Base-by-base conservation (phyloP, 2,113 vertebrate species). In the Plecotus auritus region DNA sequence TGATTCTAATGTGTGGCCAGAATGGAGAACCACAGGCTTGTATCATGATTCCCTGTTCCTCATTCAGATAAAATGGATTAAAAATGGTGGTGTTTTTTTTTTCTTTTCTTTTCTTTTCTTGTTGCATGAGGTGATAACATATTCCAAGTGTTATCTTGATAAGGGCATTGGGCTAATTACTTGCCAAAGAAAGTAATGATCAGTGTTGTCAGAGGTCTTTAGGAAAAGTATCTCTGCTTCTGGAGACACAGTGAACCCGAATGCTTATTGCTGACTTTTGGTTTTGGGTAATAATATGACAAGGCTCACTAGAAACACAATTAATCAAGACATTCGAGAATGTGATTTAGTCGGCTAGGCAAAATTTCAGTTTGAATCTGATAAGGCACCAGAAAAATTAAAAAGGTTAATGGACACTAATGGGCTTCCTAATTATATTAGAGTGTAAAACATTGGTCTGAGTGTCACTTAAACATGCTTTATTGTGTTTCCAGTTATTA, bases 271-370 rank as follows among this genome's bases (percentile, higher is more conserved):
- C 91, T 94, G 91, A 95, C 93, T 85, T 90, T 77, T 26, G 90
- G 94, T 74, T 97, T 95, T 59, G 80, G 92, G 95, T 88, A 83
- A 85, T 85, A 82, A 90, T 64, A 90, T 88, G 95, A 96, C 93
- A 93, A 96, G 82, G 76, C 83, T 88, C 96, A 74, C 88, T 96
- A 94, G 96, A 97, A 98, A 97, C 90, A 95, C 90, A 97, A 98
- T 98, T 98, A 98, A 96, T 97, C 89, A 97, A 97, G 98, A 88
- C 30, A 76, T 94, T 97, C 96, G 96, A 97, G 97, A 98, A 98
- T 98, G 97, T 45, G 96, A 97, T 98, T 97, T 96, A 98, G 84
- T 80, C 2, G 56, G 95, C 70, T 90, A 97, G 97, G 97, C 97
- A 97, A 98, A 95, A 97, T 96, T 97, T 95, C 94, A 96, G 96